Base-by-base conservation (phyloP, 2,797 vertebrate genomes). In the Lutjanus campechanus region DNA sequence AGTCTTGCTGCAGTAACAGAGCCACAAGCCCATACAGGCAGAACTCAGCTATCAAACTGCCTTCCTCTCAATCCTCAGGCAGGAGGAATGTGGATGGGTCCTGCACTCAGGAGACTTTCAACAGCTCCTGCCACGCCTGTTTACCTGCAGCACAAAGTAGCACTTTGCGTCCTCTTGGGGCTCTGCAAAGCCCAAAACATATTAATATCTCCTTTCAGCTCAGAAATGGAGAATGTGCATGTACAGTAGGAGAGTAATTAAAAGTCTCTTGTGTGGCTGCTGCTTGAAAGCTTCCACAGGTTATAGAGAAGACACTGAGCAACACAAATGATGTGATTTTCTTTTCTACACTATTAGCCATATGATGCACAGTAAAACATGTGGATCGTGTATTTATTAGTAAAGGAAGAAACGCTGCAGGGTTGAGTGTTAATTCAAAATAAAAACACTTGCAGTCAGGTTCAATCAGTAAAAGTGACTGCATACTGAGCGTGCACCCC, bases 21-120 rank as follows among this genome's bases (percentile, higher is more conserved):
- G 6, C 20, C 79, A 85, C 92, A 93, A 81, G 92, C 73, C 81
- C 59, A 12, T 5, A 75, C 93, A 92, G 75, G 91, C 86, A 71
- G 49, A 47, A 70, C 65, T 47, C 77, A 60, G 55, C 58, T 40
- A 44, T 62, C 22, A 66, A 58, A 61, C 76, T 66, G 71, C 49
- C 13, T 55, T 25, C 69, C 66, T 59, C 58, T 60, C 73, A 46
- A 47, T 71, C 63, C 69, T 50, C 75, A 81, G 69, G 9, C 50
- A 56, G 22, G 36, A 88, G 79, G 92, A 92, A 94, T 93, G 89
- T 89, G 77, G 12, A 73, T 60, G 73, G n/a, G 66, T 49, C 4
- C 51, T 83, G 76, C 65, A 85, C 60, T 79, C 51, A 11, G 55
- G 61, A 79, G 66, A 72, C 54, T 55, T 73, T 55, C 51, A 67